Evolutionary conservation across 92 coral and sea anemone species (phyloP), one percentile per base, ranked within the genome.

Genomic region (Porites cylindrica): DNA sequence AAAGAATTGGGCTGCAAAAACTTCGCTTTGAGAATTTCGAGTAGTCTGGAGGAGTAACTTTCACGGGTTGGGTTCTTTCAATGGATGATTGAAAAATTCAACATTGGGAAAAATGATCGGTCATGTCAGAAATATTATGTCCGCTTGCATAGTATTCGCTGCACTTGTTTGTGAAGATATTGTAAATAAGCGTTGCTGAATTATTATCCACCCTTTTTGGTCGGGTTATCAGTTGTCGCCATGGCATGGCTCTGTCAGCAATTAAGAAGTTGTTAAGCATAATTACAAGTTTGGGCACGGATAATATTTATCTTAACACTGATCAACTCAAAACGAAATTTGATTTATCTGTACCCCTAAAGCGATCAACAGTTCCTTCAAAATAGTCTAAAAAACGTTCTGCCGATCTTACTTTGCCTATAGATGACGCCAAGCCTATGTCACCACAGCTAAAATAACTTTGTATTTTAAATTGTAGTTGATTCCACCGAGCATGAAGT

Each of bases 391-490:
- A 61, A 32, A 78, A 90, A 19, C 59, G 18, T n/a, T 93, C 82
- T 10, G 93, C 92, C 26, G 82, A 72, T 29, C 60, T 84, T 90
- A 64, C 88, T 90, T 65, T 90, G 96, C 59, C 90, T 83, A 85
- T 93, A 91, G 53, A 63, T 60, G 50, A 84, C 64, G 10, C 47
- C 47, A 38, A 4, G 47, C 47, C 47, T 38, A 38, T 0, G 47
- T 29, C 32, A 29, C 88, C 76, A 77, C 84, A 85, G 47, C 78
- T 81, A 59, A 81, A 64, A 88, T 88, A 69, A 13, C 84, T 75
- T 72, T 61, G 76, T 62, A 66, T 70, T 43, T 38, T 38, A 38
- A 38, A 38, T 38, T 38, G 47, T 38, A 38, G 47, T 38, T 38
- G 7, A 38, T 38, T 38, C 47, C 47, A 38, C 62, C 81, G 85